Evolutionary conservation across 2,888 invertebrate genomes (phyloP), one percentile per base, ranked within the genome.

Genomic region (Calameuta idolon): DNA sequence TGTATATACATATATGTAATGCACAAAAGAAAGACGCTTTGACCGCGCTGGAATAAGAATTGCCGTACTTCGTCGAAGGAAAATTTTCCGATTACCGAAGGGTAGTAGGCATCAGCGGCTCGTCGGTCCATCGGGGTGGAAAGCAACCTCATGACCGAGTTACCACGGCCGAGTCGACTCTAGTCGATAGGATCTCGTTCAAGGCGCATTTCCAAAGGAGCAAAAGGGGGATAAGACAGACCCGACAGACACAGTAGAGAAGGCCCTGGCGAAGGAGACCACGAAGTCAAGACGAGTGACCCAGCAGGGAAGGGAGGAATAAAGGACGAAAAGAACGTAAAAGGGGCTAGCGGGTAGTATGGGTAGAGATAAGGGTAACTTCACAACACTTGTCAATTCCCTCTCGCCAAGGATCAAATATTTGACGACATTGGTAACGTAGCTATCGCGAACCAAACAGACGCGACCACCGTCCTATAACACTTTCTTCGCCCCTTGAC

Each of bases 41-140:
- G 80, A 80, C 78, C 78, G 74, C 55, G 75, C 79, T 37, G 40
- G 75, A 76, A 81, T 77, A 81, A 77, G 79, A 81, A 76, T 81
- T 75, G 77, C 34, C 76, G 71, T 37, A 12, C 75, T 76, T 74
- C 55, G 75, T 37, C 31, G 37, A 34, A 33, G 75, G 31, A 35
- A 76, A 75, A 74, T 76, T 78, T 78, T 79, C 69, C 68, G 55
- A 75, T 75, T 77, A 73, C 78, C 73, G 77, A 40, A 71, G 76
- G 37, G 23, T 55, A 23, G 23, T 55, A 55, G 23, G 23, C 55
- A 55, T 55, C 55, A 23, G 55, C 9, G 55, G 55, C 55, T 23
- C 9, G 55, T 23, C 23, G 55, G 23, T 55, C 55, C 55, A 9
- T 23, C 55, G 23, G 23, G 55, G 23, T 55, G 55, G 55, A 55